A percentile compares a stretch with the other conserved stretches of the same genome.
Conservation (phyloP, 2,113 vertebrate species). For the Gnathochromis pfefferi region DNA sequence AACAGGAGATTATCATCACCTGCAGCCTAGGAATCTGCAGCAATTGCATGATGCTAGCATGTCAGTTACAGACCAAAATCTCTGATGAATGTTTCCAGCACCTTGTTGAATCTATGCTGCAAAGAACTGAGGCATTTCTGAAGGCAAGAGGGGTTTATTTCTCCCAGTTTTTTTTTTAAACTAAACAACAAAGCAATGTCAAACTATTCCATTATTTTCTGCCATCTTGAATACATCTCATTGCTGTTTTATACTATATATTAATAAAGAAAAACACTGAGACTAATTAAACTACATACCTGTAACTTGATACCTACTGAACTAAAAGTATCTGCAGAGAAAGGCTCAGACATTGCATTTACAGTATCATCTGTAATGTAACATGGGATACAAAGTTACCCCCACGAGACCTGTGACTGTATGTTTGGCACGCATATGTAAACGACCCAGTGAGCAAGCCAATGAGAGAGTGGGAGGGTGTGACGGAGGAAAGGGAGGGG, state of each 20-base stretch:
- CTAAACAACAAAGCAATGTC: not conserved
- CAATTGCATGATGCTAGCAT: not conserved
- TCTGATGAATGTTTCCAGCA: not conserved
- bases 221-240: not conserved
- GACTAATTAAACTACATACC: not conserved
- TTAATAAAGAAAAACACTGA: not conserved
- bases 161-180: accelerated
- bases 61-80: not conserved
- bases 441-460: not conserved
- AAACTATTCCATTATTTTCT: not conserved
- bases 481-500: not conserved
- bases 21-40: not conserved
- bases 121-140: not conserved
- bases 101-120: not conserved
- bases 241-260: not conserved
- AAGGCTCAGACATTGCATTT: not conserved
- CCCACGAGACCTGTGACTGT: not conserved
- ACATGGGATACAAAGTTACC: not conserved
- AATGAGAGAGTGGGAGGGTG: not conserved
- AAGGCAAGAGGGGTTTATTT: not conserved
- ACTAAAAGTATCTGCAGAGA: not conserved
- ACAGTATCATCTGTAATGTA: not conserved
- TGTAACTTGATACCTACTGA: not conserved
- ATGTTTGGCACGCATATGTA: not conserved
- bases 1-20: not conserved